Conservation (phyloP, 1,140 invertebrate species). For the Lamellibrachia luymesi region DNA sequence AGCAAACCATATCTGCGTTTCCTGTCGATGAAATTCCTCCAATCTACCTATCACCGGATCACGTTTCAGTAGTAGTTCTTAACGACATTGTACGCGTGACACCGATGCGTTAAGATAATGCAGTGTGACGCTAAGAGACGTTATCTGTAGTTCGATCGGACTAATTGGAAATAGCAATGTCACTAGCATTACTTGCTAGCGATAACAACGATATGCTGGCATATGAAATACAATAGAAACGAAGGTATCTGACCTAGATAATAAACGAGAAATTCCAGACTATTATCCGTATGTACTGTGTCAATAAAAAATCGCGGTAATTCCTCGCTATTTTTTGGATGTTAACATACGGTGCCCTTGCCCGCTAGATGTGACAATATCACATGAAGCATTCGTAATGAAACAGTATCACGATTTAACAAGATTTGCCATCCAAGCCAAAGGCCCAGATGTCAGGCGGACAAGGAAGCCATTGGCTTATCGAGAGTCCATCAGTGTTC, state of each 20-base stretch:
- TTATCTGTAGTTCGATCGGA: not conserved
- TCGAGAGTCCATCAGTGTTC: no score
- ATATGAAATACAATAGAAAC: not conserved
- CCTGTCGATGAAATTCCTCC: not conserved
- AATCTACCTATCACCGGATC: not conserved
- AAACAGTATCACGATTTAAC: no score
- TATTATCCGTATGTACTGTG: not conserved
- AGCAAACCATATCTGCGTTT: not conserved
- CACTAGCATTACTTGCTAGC: not conserved
- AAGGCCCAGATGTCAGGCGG: no score
- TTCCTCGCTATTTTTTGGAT: not conserved
- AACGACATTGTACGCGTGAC: not conserved
- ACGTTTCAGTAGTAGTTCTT: not conserved
- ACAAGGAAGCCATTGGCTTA: no score
- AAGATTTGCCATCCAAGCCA: no score
- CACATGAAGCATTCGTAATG: no score
- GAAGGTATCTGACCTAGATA: not conserved
- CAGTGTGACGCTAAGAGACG: not conserved
- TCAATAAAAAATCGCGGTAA: not conserved
- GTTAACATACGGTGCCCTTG: not conserved
- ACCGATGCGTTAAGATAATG: not conserved
- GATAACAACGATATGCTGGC: not conserved
- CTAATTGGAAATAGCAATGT: not conserved
- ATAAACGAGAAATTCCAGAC: not conserved
- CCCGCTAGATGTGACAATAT: no score